These are phyloP conservation scores for Poeciliopsis gracilis DNA, from an alignment of 2,797 vertebrate species.

Conservation along the genomic window DNA sequence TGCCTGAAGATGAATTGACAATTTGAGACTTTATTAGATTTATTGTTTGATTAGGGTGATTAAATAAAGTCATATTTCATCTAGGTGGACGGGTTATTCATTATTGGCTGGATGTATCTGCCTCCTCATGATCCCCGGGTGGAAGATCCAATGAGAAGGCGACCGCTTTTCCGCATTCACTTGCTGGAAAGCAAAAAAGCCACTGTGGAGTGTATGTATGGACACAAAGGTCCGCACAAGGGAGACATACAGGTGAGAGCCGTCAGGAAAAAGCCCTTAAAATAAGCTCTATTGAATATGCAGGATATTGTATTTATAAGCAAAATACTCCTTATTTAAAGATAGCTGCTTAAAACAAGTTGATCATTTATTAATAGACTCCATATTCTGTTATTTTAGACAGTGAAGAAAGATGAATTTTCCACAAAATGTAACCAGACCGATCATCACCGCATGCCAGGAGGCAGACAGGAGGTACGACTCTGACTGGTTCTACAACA, in stretches of 20 bases:
- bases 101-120: conserved; percentile 99
- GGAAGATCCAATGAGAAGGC: conserved; percentile 95
- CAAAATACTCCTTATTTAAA: conserved; percentile 2
- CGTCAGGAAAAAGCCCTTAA: background rate
- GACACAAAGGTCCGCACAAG: conserved; percentile 96
- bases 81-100: conserved; percentile 95
- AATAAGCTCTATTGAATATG: background rate
- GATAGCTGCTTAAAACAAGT: conserved; percentile 4
- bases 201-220: conserved; percentile 97
- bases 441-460: conserved; percentile 96
- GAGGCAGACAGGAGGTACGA: conserved; percentile 94
- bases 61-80: conserved; percentile 6
- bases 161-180: conserved; percentile 95
- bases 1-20: background rate
- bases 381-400: conserved; percentile 73
- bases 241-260: conserved; percentile 92
- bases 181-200: conserved; percentile 92
- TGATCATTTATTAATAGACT: conserved; percentile 22
- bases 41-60: background rate
- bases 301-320: background rate
- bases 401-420: conserved; percentile 95
- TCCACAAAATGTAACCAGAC: conserved; percentile 99
- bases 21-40: background rate
- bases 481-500: background rate
- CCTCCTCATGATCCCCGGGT: conserved; percentile 97